Evolutionary conservation across 2,888 invertebrate species (phyloP).

Genomic region (Dryadula phaetusa): DNA sequence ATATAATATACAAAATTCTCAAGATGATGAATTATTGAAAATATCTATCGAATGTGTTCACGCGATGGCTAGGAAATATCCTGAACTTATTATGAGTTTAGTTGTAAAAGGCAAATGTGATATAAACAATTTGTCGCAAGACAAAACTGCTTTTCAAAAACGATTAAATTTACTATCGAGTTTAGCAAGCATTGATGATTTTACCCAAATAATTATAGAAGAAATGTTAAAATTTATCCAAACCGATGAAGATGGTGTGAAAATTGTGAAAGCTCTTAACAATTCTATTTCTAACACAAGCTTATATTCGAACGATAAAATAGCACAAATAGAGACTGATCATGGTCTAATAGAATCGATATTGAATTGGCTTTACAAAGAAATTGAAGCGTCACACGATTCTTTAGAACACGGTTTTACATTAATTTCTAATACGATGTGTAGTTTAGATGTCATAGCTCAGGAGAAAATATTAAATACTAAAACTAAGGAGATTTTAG

Average conservation of each 20-base stretch:
- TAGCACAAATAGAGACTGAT: conserved; percentile 74
- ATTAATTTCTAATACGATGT: conserved; percentile 68
- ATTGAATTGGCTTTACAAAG: conserved; percentile 65
- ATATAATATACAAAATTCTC: conserved; percentile 73
- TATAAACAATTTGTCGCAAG: conserved; percentile 61
- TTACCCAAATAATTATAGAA: conserved; percentile 73
- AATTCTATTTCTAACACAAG: conserved; percentile 64
- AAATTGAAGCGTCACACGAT: conserved; percentile 57
- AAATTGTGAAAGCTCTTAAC: conserved; percentile 67
- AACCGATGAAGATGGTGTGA: conserved; percentile 58
- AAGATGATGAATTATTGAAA: conserved; percentile 69
- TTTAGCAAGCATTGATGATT: conserved; percentile 77
- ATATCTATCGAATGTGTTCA: conserved; percentile 80
- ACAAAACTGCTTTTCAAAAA: conserved; percentile 64
- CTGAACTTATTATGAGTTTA: conserved; percentile 78
- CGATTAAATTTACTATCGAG: conserved; percentile 74
- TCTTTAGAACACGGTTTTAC: conserved; percentile 61
- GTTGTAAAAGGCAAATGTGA: conserved; percentile 78
- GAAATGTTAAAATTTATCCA: conserved; percentile 71
- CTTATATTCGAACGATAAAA: conserved; percentile 65
- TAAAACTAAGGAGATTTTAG: conserved; percentile 60
- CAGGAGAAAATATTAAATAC: conserved; percentile 60
- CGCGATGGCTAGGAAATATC: conserved; percentile 79
- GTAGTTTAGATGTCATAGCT: conserved; percentile 64
- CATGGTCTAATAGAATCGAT: conserved; percentile 72